Conservation (phyloP, 2,888 invertebrate genomes). For the Pachymerium ferrugineum region DNA sequence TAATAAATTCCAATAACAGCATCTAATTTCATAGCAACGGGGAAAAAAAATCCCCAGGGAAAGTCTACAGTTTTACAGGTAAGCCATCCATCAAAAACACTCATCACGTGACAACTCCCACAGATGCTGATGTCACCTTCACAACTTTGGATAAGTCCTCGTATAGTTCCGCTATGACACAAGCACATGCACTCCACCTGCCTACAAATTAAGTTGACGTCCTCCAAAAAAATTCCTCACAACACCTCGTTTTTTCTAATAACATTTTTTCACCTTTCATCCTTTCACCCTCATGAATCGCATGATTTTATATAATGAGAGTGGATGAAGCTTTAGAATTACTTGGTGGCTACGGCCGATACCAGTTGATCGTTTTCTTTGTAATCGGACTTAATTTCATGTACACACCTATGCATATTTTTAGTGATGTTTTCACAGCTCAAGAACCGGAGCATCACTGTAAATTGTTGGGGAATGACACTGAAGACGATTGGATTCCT, state of each 20-base stretch:
- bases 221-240: too few species aligned
- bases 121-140: background rate
- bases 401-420: constrained; percentile 31
- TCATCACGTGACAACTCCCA: background rate
- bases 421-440: constrained; percentile 30
- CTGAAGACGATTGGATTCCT: background rate
- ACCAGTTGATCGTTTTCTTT: constrained; percentile 5
- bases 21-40: too few species aligned
- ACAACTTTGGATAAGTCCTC: background rate
- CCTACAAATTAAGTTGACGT: background rate
- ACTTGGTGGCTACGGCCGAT: constrained; percentile 29
- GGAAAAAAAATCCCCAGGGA: background rate
- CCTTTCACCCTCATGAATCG: background rate
- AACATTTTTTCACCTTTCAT: background rate
- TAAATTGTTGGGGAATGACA: background rate
- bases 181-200: background rate
- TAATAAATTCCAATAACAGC: too few species aligned
- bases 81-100: background rate
- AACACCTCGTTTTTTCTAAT: too few species aligned
- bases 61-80: background rate
- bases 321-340: constrained; percentile 26
- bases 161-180: background rate
- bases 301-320: background rate
- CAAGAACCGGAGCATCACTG: constrained; percentile 24
- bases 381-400: constrained; percentile 29